phyloP scores from a whole-genome alignment of 2,888 invertebrate species.

The Syrphus vitripennis region DNA sequence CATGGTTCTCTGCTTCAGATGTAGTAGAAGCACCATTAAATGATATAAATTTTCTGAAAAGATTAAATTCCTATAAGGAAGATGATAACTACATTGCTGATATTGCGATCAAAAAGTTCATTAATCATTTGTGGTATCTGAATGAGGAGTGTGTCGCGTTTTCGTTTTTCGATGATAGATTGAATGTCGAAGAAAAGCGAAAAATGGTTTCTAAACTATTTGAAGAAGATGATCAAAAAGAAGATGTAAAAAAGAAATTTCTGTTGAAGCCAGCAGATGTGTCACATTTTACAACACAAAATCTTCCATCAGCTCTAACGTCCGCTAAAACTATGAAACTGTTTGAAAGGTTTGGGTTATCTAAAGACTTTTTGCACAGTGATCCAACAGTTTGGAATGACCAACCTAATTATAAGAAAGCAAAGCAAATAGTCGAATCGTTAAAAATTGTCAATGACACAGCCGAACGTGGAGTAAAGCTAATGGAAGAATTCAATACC shows the following conservation, averaged over 20 bases:
- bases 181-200: neutral
- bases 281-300: neutral
- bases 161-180: neutral
- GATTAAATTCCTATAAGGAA: neutral
- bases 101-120: neutral
- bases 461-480: constrained; percentile 46
- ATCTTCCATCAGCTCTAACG: neutral
- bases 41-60: neutral
- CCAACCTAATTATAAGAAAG: constrained; percentile 25
- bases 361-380: neutral
- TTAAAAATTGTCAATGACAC: constrained; percentile 53
- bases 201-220: neutral
- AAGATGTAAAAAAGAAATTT: constrained; percentile 25
- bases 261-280: constrained; percentile 12
- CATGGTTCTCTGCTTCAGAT: constrained; percentile 25
- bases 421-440: constrained; percentile 37
- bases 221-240: neutral
- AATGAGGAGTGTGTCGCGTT: neutral
- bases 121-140: neutral
- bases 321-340: neutral
- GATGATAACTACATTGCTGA: constrained; percentile 1
- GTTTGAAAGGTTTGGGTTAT: constrained; percentile 17
- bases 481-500: constrained; percentile 42
- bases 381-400: constrained; percentile 13
- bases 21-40: neutral